Conservation (phyloP, 2,888 invertebrate genomes). For the Prionchulus punctatus region DNA sequence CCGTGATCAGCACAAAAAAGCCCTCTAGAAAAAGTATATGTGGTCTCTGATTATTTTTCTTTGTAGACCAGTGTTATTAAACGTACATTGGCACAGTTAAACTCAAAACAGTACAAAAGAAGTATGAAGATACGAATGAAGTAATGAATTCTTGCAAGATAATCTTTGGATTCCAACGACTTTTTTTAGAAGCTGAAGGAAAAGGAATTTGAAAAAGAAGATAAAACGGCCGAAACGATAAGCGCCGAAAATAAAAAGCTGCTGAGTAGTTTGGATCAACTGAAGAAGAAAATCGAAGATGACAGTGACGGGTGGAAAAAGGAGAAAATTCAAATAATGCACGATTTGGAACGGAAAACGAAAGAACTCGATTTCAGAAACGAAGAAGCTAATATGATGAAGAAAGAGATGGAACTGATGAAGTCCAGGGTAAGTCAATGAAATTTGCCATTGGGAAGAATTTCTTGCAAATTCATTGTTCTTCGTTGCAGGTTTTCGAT, state of each 20-base stretch:
- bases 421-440: too few relatives aligned
- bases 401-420: background rate
- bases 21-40: too few relatives aligned
- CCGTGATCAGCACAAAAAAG: too few relatives aligned
- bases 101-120: too few relatives aligned
- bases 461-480: background rate
- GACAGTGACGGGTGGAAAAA: background rate
- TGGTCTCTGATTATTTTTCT: too few relatives aligned
- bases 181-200: too few relatives aligned
- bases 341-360: background rate
- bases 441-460: too few relatives aligned
- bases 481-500: constrained; percentile 14
- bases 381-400: background rate
- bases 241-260: constrained; percentile 16
- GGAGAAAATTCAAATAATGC: background rate
- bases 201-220: constrained; percentile 8
- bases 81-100: too few relatives aligned
- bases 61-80: too few relatives aligned
- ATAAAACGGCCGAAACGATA: constrained; percentile 10
- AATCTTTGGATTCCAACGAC: too few relatives aligned
- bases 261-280: constrained; percentile 13
- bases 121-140: too few relatives aligned
- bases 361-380: background rate
- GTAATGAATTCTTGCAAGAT: too few relatives aligned
- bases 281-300: constrained; percentile 8